Conservation (phyloP, 2,888 invertebrate genomes). For the Pedicia rivosa region DNA sequence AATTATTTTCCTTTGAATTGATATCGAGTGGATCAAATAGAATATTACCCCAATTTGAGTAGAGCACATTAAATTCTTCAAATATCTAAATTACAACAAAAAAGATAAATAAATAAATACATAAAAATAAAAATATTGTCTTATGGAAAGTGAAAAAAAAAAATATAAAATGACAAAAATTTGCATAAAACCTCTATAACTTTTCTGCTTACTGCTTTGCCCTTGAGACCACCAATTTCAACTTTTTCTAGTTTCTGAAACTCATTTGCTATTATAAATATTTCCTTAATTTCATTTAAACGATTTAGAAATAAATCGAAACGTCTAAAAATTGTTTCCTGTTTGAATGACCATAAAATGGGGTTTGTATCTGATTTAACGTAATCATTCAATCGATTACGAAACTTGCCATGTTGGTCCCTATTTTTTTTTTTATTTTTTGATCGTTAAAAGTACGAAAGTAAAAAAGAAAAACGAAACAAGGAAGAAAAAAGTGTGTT, state of each 20-base stretch:
- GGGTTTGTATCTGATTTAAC: conserved; percentile 17
- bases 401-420: not conserved
- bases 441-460: not conserved
- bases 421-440: not conserved
- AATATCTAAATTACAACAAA: conserved; percentile 10
- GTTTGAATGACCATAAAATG: conserved; percentile 52
- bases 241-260: conserved; percentile 77
- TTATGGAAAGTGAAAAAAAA: too few species aligned
- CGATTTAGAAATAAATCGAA: conserved; percentile 46
- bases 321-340: conserved; percentile 51
- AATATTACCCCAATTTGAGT: conserved; percentile 33
- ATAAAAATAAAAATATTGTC: too few species aligned
- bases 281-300: conserved; percentile 43
- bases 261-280: conserved; percentile 64
- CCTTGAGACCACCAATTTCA: conserved; percentile 54
- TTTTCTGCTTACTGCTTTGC: conserved; percentile 39
- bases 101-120: too few species aligned
- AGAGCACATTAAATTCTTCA: conserved; percentile 20
- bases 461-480: too few species aligned
- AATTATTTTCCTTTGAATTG: conserved; percentile 47
- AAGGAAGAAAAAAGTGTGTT: too few species aligned
- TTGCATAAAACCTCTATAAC: conserved; percentile 30
- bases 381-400: not conserved
- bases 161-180: too few species aligned
- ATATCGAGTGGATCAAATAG: conserved; percentile 63